Evolutionary conservation across 2,888 invertebrate species (phyloP), one percentile per base, ranked within the genome.

Genomic region (Tillus elongatus): DNA sequence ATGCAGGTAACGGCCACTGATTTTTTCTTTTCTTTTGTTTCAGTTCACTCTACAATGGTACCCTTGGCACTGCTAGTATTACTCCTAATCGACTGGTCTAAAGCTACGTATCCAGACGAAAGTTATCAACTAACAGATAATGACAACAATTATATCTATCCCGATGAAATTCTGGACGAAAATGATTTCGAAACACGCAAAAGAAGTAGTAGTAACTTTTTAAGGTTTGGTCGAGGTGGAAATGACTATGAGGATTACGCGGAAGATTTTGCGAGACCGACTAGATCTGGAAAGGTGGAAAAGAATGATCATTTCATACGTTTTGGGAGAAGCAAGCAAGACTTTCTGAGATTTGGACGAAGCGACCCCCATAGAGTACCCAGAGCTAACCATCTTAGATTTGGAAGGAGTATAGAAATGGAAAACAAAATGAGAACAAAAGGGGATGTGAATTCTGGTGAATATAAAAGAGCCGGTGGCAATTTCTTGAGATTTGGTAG

Each of bases 221-320:
- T 53, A 33, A 42, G 56, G 12, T 56, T 54, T 32, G 56, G 54
- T 3, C 46, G 50, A 28, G 36, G 41, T 3, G 30, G 32, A n/a
- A 37, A 36, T 11, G 15, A 16, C 2, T 30, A 24, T 6, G 40
- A 44, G 3, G 43, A 45, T 13, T 50, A 48, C 13, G 40, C 48
- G 3, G 47, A 47, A 13, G 49, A 53, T 12, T 48, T 48, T 2
- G 49, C 50, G 4, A 33, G 49, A 30, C 52, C 51, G 2, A 48
- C 53, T 2, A 40, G 52, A 34, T 47, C 47, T 2, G 54, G 51
- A 15, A 47, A 47, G 37, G 39, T 40, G 32, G 46, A 51, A 34
- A 53, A 54, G 33, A 56, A 52, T 37, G 54, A 55, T 33, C 46
- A 51, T 30, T 54, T 56, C 37, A 49, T 57, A 14, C 45, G 56